Percentiles rank a stretch among this genome's conserved stretches.
These are phyloP conservation scores for Gallinago jamesoni DNA, from an alignment of 2,113 vertebrate species.

Conservation along the genomic window DNA sequence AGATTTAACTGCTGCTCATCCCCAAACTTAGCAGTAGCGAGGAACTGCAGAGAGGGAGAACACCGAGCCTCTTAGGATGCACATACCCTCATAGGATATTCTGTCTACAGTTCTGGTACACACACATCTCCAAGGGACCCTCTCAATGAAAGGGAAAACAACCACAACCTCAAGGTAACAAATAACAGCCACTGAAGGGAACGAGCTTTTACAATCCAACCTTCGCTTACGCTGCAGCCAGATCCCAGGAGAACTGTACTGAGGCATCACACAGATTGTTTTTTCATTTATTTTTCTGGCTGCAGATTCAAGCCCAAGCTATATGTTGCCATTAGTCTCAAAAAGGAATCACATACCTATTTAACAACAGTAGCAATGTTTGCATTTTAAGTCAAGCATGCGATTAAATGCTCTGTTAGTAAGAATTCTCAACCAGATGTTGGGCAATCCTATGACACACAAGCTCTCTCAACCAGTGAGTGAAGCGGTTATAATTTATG, in stretches of 20 bases:
- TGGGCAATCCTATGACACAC: not conserved
- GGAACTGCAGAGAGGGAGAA: not conserved
- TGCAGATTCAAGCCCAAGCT: not conserved
- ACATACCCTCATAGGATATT: not conserved
- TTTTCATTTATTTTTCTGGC: not conserved
- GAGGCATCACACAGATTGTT: not conserved
- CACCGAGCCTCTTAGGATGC: not conserved
- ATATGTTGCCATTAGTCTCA: not conserved
- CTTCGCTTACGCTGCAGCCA: fast-evolving
- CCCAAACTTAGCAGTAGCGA: not conserved
- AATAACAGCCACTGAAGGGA: not conserved
- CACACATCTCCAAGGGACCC: not conserved
- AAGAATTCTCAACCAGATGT: not conserved
- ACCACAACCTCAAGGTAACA: not conserved
- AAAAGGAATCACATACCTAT: not conserved
- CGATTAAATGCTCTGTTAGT: not conserved
- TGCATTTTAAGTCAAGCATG: not conserved
- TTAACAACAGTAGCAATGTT: not conserved
- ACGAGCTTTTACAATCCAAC: not conserved
- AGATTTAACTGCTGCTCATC: not conserved
- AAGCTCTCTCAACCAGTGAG: not conserved
- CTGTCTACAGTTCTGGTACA: not conserved
- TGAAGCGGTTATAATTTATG: not conserved
- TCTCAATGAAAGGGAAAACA: not conserved
- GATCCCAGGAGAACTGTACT: not conserved